A percentile compares a stretch with the other conserved stretches of the same genome.
Conservation (phyloP, 2,888 invertebrate genomes). For the Tachina lurida region DNA sequence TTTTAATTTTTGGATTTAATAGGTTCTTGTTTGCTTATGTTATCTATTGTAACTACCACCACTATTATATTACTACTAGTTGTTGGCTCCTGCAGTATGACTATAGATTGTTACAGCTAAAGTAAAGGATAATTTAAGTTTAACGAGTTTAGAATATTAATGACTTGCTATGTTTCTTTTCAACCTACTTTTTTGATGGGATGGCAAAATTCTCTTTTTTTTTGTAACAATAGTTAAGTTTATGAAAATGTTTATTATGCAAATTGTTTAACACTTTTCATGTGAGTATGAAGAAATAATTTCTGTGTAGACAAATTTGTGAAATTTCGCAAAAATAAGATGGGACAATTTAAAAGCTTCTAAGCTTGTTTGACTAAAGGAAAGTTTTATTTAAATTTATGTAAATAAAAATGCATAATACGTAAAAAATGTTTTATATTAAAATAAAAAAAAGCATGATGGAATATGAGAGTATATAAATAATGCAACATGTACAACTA, state of each 20-base stretch:
- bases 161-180: conserved; percentile 28
- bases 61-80: conserved; percentile 23
- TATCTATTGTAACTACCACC: conserved; percentile 18
- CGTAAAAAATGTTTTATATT: neutral
- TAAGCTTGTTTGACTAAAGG: conserved; percentile 19
- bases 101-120: neutral
- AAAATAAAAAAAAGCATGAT: neutral
- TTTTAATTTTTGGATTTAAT: conserved; percentile 13
- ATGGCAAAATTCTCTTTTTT: neutral
- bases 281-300: neutral
- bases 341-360: conserved; percentile 38
- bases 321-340: conserved; percentile 1
- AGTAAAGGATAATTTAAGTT: conserved; percentile 50
- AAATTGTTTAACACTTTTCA: conserved; percentile 41
- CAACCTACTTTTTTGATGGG: neutral
- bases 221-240: conserved; percentile 24
- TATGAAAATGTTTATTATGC: conserved; percentile 47
- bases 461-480: neutral
- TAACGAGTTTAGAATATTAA: conserved; percentile 52
- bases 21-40: conserved; percentile 32
- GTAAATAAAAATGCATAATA: neutral
- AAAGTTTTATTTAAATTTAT: conserved; percentile 22
- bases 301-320: conserved; percentile 3
- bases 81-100: conserved; percentile 14
- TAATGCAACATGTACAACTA: neutral